These are phyloP conservation scores for Panopea generosa DNA, from an alignment of 2,888 invertebrate species.

Conservation along the genomic window DNA sequence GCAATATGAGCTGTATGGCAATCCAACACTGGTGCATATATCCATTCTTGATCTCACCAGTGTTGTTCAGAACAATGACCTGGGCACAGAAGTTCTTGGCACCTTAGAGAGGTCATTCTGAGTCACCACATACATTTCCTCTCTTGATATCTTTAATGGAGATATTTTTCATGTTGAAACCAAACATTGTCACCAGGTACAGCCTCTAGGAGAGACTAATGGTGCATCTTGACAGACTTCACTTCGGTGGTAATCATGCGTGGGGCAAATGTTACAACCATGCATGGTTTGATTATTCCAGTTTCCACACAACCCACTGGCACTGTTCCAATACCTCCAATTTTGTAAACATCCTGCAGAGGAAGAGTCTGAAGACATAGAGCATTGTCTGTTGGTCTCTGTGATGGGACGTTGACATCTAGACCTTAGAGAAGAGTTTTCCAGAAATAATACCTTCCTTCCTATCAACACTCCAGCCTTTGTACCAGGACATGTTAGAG, in stretches of 20 bases:
- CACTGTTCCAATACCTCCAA: conserved; percentile 99
- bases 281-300: conserved; percentile 89
- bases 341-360: conserved; percentile 99
- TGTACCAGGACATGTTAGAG: conserved; percentile 90
- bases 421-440: conserved; percentile 98
- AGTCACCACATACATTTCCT: conserved; percentile 99
- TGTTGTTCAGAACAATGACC: conserved; percentile 99
- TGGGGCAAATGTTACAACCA: conserved; percentile 98
- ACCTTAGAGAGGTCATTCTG: conserved; percentile 96
- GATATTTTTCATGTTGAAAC: conserved; percentile 99
- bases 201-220: conserved; percentile 98
- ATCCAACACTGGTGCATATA: conserved; percentile 99
- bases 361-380: conserved; percentile 99
- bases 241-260: conserved; percentile 92
- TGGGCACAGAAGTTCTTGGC: conserved; percentile 82
- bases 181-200: conserved; percentile 98
- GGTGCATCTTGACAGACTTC: conserved; percentile 99
- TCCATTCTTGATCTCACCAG: conserved; percentile 99
- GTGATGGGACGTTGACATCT: conserved; percentile 97
- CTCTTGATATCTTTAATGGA: conserved; percentile 99
- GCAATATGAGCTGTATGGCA: conserved; percentile 99
- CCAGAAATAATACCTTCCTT: conserved; percentile 84
- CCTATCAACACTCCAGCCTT: conserved; percentile 93
- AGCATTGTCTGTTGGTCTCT: conserved; percentile 98
- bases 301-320: conserved; percentile 99